These are phyloP conservation scores for Aurelia coerulea DNA, from an alignment of 30 jellyfish, hydroid and myxozoan species.

Conservation along the genomic window DNA sequence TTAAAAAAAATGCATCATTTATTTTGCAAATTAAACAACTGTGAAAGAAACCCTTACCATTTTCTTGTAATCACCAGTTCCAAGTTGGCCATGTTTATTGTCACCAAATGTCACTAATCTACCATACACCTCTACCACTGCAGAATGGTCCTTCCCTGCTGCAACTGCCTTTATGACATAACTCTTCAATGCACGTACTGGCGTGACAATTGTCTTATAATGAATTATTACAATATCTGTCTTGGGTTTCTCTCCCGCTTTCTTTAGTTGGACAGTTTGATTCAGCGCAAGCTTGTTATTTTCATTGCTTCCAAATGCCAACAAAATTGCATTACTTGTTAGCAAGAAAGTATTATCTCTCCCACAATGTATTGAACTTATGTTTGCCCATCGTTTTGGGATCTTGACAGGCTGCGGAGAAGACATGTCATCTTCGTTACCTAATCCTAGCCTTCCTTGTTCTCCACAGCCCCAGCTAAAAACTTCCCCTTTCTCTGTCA, in stretches of 20 bases:
- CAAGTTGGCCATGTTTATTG: conserved; percentile 89
- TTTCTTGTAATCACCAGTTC: conserved; percentile 85
- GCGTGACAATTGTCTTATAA: conserved; percentile 46
- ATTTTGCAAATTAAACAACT: too few species aligned
- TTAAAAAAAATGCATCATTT: too few species aligned
- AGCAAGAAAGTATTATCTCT: conserved; percentile 89
- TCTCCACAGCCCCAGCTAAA: conserved; percentile 99
- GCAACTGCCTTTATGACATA: conserved; percentile 64
- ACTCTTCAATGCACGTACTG: conserved; percentile 80
- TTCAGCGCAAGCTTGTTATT: conserved; percentile 83
- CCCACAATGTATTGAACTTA: conserved; percentile 72
- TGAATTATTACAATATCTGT: conserved; percentile 59
- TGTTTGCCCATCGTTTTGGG: conserved; percentile 64
- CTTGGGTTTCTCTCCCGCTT: conserved; percentile 39
- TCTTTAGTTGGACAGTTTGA: conserved; percentile 74
- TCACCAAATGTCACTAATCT: conserved; percentile 90
- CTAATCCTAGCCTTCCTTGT: conserved; percentile 88
- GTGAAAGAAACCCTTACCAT: conserved; percentile 23
- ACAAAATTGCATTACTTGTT: conserved; percentile 57
- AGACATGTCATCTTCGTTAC: conserved; percentile 74
- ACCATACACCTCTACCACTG: conserved; percentile 85
- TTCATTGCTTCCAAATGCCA: conserved; percentile 94
- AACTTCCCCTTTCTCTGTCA: conserved; percentile 71
- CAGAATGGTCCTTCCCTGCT: conserved; percentile 94
- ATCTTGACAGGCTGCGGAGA: conserved; percentile 70